Base-by-base conservation (phyloP, 2,113 vertebrate genomes). In the Eudorcas thomsonii region DNA sequence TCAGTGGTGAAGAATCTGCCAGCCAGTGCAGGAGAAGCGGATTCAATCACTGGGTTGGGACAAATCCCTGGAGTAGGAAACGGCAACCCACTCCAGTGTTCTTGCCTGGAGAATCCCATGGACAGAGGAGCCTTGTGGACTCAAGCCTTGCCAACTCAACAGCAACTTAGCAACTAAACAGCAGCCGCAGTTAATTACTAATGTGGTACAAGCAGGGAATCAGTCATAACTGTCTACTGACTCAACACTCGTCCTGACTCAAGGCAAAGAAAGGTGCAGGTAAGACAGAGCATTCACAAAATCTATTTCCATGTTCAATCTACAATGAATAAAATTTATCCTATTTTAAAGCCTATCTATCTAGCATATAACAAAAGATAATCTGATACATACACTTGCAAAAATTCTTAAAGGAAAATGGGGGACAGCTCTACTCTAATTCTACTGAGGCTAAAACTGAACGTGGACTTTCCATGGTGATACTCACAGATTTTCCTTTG, bases 401-500 rank as follows among this genome's bases (percentile, higher is more conserved):
- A 54, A 96, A 86, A 88, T 17, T 48, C 30, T 15, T n/a, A 82
- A 92, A 90, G 50, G 21, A 91, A 96, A 95, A 39, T 2, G 9
- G 93, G 93, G 7, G 94, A 17, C 54, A 90, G 9, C 92, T 74
- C 64, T 64, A 64, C 78, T 77, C 14, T 55, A 11, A 88, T 60
- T 59, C 95, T 80, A 86, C 26, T 84, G 26, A 48, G 8, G 39
- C 50, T 88, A 95, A 94, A 93, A 50, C 13, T 85, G 39, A 90
- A 81, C 59, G 48, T 50, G 30, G 95, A 77, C 45, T 71, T 96
- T 60, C 36, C 60, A 8, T 3, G 13, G 7, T 21, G 55, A 89
- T 91, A 99, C 99, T 99, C 98, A 99, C 99, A 45, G 99, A 99
- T 99, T 99, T 99, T 82, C 98, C 99, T 98, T 99, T 99, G 57